Evolutionary conservation across 2,797 vertebrate genomes (phyloP).

Genomic region (Paguma larvata): DNA sequence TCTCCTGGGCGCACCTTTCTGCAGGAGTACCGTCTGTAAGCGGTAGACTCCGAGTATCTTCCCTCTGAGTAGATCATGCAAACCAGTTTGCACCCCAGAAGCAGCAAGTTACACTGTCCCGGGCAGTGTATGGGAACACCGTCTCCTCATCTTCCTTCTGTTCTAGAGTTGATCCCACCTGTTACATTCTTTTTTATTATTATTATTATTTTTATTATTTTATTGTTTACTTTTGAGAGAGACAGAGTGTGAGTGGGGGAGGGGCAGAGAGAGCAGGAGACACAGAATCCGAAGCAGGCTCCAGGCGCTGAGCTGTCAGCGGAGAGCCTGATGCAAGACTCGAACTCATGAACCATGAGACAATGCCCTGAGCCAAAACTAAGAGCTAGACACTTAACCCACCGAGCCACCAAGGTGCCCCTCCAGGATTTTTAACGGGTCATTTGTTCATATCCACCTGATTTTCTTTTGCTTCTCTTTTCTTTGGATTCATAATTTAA

Average conservation of each 20-base stretch:
- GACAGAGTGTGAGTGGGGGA: no score
- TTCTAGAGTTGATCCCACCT: neutral
- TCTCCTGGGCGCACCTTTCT: neutral
- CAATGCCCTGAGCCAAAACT: no score
- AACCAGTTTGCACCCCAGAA: neutral
- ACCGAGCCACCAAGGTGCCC: no score
- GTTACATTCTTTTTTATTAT: neutral
- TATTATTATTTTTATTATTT: no score
- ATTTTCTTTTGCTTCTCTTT: conserved; percentile 49
- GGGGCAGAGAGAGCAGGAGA: no score
- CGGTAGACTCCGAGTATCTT: neutral
- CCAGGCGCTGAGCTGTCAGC: no score
- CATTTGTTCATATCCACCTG: conserved; percentile 17
- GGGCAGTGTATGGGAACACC: neutral
- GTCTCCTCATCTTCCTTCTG: neutral
- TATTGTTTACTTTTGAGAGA: no score
- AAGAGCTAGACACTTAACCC: no score
- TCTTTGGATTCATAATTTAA: conserved; percentile 33
- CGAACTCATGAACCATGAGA: no score
- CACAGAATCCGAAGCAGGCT: no score
- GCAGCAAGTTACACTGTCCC: no score
- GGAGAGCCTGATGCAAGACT: no score
- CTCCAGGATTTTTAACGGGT: neutral
- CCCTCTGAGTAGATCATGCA: neutral
- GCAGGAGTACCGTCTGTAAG: neutral